Conservation (phyloP, 2,888 invertebrate genomes). For the Saturnia japonica region DNA sequence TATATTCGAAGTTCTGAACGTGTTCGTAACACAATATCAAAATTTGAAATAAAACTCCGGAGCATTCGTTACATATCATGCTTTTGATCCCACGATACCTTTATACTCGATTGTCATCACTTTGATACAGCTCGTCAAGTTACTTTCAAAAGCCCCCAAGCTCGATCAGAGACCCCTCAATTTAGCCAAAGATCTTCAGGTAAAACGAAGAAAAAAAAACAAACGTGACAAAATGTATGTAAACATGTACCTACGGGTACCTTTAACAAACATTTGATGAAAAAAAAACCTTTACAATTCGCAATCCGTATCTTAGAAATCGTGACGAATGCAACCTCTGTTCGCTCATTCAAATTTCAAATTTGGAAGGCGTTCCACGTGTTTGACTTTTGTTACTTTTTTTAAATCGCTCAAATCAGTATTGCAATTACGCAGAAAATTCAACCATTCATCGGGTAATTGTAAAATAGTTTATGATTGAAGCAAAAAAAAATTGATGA, state of each 20-base stretch:
- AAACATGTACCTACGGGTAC: slow-evolving; percentile 76
- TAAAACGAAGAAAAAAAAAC: slow-evolving; percentile 61
- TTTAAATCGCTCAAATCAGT: slow-evolving; percentile 28
- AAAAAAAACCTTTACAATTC: slow-evolving; percentile 53
- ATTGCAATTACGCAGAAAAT: slow-evolving; percentile 70
- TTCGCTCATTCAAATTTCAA: slow-evolving; percentile 56
- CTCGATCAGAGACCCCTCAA: slow-evolving; percentile 65
- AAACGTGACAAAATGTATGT: slow-evolving; percentile 81
- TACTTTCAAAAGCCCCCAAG: slow-evolving; percentile 49
- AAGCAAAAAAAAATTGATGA: slow-evolving; percentile 46
- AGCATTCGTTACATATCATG: slow-evolving; percentile 44
- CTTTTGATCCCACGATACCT: slow-evolving; percentile 37
- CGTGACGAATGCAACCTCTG: slow-evolving; percentile 61
- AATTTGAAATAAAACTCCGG: slow-evolving; percentile 14
- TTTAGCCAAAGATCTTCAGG: slow-evolving; percentile 70
- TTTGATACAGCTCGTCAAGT: slow-evolving; percentile 62
- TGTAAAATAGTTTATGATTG: slow-evolving; percentile 62
- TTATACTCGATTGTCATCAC: slow-evolving; percentile 66
- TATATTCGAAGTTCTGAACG: neutral
- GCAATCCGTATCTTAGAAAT: slow-evolving; percentile 48
- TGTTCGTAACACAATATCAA: neutral
- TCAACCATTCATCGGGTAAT: slow-evolving; percentile 56
- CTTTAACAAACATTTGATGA: slow-evolving; percentile 42
- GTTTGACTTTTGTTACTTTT: slow-evolving; percentile 66
- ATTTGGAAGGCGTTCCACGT: slow-evolving; percentile 71